Base-by-base conservation (phyloP, 2,797 vertebrate species). In the Taeniopygia guttata region DNA sequence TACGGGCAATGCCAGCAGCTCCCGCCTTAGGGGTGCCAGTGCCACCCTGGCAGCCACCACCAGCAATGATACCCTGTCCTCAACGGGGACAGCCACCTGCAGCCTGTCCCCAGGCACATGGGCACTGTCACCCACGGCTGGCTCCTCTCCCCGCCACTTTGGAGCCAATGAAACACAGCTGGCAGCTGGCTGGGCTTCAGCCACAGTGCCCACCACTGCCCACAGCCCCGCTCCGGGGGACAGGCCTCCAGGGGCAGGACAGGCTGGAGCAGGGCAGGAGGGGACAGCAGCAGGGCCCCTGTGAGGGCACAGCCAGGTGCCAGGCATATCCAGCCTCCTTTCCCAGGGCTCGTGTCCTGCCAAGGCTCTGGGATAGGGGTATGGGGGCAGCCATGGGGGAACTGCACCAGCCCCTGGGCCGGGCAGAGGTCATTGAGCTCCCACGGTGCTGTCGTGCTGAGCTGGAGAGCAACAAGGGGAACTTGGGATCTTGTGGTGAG, bases 201-300 rank as follows among this genome's bases (percentile, higher is more conserved):
- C 68, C 83, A 26, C 1, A 0, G 74, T 5, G 5, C 36, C 40
- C 70, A 75, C 2, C 5, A 13, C 22, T 79, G 70, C 54, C 68
- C 16, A 5, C 6, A 30, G 74, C 69, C 23, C 67, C 0, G 0
- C 51, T 59, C 13, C 0, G 0, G 49, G 72, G 23, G 45, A 34
- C 7, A 2, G 68, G 36, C 64, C 40, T 48, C 43, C 3, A 7
- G 70, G 34, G 16, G 36, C 60, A 16, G 40, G 40, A 15, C 38
- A 48, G 69, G 70, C 69, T 38, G 49, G 40, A 54, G 51, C 52
- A 32, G 55, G n/a, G 68, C 83, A 84, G 55, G 42, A 68, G 30
- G 16, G 10, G 26, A 1, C 43, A 66, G 29, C 48, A 79, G 64
- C n/a, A 46, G 51, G 5, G 12, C 20, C 29, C 13, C 26, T 2